phyloP scores from a whole-genome alignment of 2,888 invertebrate genomes.

The Drosophila prostipennis region DNA sequence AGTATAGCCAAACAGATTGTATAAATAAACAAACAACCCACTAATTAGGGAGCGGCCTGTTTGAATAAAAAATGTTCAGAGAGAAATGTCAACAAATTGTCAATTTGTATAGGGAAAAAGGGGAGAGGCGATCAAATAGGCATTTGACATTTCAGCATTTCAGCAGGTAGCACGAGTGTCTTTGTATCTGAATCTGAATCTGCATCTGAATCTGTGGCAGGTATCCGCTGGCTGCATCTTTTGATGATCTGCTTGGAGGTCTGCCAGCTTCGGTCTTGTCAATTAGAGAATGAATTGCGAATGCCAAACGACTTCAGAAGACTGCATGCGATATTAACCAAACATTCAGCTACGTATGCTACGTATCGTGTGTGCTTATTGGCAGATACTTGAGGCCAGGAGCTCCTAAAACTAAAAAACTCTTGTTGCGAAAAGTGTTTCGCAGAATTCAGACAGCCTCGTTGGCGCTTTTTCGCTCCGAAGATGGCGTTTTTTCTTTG shows the following conservation, averaged over 20 bases:
- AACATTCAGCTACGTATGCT: conserved; percentile 21
- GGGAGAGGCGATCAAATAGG: conserved; percentile 62
- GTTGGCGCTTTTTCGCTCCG: conserved; percentile 47
- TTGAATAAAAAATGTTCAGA: conserved; percentile 24
- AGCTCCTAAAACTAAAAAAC: conserved; percentile 1
- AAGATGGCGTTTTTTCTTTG: conserved; percentile 66
- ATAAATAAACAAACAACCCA: conserved; percentile 51
- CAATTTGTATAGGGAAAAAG: conserved; percentile 49
- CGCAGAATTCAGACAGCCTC: conserved; percentile 66
- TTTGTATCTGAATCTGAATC: conserved; percentile 11
- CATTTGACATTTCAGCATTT: conserved; percentile 76
- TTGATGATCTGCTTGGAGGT: conserved; percentile 77
- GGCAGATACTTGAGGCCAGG: conserved; percentile 21
- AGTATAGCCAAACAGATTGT: conserved; percentile 4
- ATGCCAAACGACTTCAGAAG: conserved; percentile 66
- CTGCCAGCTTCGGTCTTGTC: conserved; percentile 77
- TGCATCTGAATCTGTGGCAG: conserved; percentile 11
- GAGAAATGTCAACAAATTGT: conserved; percentile 71
- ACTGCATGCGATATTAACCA: conserved; percentile 69
- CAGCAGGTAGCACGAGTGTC: conserved; percentile 49
- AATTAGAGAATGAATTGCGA: conserved; percentile 61
- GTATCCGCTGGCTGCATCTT: conserved; percentile 48
- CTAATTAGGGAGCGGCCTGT: conserved; percentile 68
- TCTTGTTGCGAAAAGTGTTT: conserved; percentile 53
- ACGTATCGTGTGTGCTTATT: conserved; percentile 21